Evolutionary conservation across 64 coral and sea anemone genomes (phyloP).

Genomic region (Stylophora pistillata): DNA sequence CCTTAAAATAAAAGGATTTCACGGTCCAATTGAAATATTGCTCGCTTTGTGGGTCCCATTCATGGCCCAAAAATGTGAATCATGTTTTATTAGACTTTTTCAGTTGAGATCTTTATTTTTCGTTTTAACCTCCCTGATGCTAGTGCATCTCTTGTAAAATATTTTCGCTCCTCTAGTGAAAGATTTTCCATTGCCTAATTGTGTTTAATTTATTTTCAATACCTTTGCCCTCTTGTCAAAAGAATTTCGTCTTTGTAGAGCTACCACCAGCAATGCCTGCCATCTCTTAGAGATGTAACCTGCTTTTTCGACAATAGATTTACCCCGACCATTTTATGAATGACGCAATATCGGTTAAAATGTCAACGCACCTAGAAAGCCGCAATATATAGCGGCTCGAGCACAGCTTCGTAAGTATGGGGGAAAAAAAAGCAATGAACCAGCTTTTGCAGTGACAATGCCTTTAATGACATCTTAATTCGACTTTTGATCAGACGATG

Average conservation of each 20-base stretch:
- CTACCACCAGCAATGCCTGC: neutral
- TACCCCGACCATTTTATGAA: neutral
- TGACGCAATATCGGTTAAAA: conserved; percentile 36
- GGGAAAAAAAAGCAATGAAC: too few species aligned
- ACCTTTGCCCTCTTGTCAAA: neutral
- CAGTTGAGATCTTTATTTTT: neutral
- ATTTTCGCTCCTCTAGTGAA: neutral
- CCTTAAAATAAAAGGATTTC: neutral
- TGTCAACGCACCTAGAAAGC: neutral
- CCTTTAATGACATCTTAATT: neutral
- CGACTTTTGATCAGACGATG: neutral
- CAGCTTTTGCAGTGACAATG: neutral
- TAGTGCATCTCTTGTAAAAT: neutral
- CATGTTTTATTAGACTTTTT: neutral
- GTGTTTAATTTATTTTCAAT: neutral
- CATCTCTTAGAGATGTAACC: conserved; percentile 20
- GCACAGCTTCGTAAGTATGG: neutral
- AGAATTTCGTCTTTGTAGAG: neutral
- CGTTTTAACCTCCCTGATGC: neutral
- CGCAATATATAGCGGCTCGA: neutral
- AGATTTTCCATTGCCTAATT: neutral
- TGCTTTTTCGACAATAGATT: conserved; percentile 11
- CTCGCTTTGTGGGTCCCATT: neutral
- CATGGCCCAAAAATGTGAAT: neutral
- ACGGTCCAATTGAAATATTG: neutral